Evolutionary conservation across 2,113 vertebrate species (phyloP).

Genomic region (Lophius piscatorius): DNA sequence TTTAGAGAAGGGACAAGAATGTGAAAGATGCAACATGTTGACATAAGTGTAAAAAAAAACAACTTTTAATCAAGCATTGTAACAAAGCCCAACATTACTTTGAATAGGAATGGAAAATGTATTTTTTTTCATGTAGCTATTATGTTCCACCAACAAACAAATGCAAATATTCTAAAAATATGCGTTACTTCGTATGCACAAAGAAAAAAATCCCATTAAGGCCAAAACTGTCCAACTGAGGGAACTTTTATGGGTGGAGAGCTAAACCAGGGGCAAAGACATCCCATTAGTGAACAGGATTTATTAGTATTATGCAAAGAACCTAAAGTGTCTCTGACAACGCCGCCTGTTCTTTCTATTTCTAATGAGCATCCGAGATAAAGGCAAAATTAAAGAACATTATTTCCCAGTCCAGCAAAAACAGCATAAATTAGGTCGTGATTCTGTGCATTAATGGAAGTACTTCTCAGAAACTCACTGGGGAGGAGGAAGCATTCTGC

Average conservation of each 20-base stretch:
- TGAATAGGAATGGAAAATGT: conserved; percentile 3
- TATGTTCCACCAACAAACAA: too few relatives aligned
- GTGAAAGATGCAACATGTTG: background rate
- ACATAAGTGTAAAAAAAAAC: background rate
- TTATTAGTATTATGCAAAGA: conserved; percentile 36
- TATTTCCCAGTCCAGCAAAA: conserved; percentile 16
- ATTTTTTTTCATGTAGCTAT: background rate
- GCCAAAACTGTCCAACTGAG: conserved; percentile 9
- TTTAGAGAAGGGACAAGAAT: background rate
- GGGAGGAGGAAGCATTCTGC: conserved; percentile 39
- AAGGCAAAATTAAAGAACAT: conserved; percentile 13
- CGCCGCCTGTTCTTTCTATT: too few relatives aligned
- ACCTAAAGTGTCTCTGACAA: conserved; percentile 21
- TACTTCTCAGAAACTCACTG: conserved; percentile 22
- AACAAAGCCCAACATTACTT: background rate
- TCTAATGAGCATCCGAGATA: background rate
- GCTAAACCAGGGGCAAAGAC: conserved; percentile 16
- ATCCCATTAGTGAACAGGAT: conserved; percentile 34
- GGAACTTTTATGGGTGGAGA: conserved; percentile 24
- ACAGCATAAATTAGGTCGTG: conserved; percentile 19
- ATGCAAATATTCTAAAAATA: too few relatives aligned
- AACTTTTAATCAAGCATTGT: background rate
- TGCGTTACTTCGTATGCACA: too few relatives aligned
- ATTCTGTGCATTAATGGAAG: conserved; percentile 11
- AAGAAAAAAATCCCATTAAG: conserved; percentile 12